A percentile compares a stretch with the other conserved stretches of the same genome.
These are phyloP conservation scores for Apogon hyalosoma DNA, from an alignment of 2,797 vertebrate genomes.

Conservation along the genomic window DNA sequence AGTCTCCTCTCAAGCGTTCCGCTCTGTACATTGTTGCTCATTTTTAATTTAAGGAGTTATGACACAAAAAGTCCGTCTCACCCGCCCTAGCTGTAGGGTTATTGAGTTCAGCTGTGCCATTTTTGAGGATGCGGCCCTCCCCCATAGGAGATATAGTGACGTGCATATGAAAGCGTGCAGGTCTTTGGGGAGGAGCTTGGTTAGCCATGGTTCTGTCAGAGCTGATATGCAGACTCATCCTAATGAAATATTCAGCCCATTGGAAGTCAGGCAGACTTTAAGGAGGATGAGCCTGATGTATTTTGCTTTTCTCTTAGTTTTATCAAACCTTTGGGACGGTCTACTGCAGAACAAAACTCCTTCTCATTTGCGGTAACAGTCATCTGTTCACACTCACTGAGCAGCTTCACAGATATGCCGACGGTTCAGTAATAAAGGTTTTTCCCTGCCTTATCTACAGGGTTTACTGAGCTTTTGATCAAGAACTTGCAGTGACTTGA, in stretches of 20 bases:
- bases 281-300: slow-evolving; percentile 2
- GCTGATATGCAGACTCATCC: slow-evolving; percentile 38
- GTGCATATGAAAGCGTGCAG: slow-evolving; percentile 16
- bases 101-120: slow-evolving; percentile 62
- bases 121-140: slow-evolving; percentile 18
- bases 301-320: slow-evolving; percentile 30
- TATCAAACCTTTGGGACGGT: slow-evolving; percentile 17
- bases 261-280: slow-evolving; percentile 33
- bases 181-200: slow-evolving; percentile 58
- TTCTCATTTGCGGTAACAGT: slow-evolving; percentile 14
- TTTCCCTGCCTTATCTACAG: slow-evolving; percentile 2
- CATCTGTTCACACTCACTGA: slow-evolving; percentile 6
- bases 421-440: slow-evolving; percentile 9
- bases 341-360: not conserved
- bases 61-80: slow-evolving; percentile 51
- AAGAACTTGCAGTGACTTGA: slow-evolving; percentile 9
- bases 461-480: slow-evolving; percentile 5
- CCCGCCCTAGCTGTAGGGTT: slow-evolving; percentile 54
- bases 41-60: slow-evolving; percentile 73
- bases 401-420: slow-evolving; percentile 4
- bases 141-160: slow-evolving; percentile 29
- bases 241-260: slow-evolving; percentile 72
- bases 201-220: slow-evolving; percentile 42
- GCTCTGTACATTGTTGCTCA: slow-evolving; percentile 56
- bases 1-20: not conserved